Evolutionary conservation across 2,888 invertebrate genomes (phyloP).

Genomic region (Andrena camellia): DNA sequence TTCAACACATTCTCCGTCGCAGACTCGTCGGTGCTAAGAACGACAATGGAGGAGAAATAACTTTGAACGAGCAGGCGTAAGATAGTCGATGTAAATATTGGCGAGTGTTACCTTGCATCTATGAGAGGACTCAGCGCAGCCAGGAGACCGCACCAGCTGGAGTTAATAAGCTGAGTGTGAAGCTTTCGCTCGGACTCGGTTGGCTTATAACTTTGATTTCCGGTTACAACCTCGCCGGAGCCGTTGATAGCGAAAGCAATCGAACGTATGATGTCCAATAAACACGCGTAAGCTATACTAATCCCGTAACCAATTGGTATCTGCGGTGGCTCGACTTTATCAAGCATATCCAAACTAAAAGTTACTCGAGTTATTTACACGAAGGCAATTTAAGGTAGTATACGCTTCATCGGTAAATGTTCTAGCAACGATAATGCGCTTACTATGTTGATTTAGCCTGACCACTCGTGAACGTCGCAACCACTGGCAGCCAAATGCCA

Average conservation of each 20-base stretch:
- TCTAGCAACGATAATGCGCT: conserved; percentile 84
- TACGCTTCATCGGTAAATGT: background rate
- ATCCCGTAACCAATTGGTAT: conserved; percentile 99
- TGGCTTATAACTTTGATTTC: conserved; percentile 83
- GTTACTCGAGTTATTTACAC: background rate
- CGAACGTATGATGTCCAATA: conserved; percentile 96
- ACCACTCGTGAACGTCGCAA: conserved; percentile 93
- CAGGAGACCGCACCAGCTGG: conserved; percentile 97
- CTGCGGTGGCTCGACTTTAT: conserved; percentile 96
- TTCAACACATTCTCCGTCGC: conserved; percentile 96
- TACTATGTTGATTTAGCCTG: conserved; percentile 96
- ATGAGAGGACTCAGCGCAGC: conserved; percentile 96
- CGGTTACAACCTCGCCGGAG: conserved; percentile 85
- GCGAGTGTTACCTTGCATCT: conserved; percentile 91
- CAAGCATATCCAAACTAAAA: conserved; percentile 96
- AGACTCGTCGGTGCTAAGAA: conserved; percentile 93
- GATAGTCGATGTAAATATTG: background rate
- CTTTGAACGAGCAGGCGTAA: background rate
- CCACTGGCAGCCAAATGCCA: conserved; percentile 96
- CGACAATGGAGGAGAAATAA: conserved; percentile 44
- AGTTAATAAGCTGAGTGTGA: conserved; percentile 93
- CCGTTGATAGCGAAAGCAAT: conserved; percentile 91
- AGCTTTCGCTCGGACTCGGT: conserved; percentile 85
- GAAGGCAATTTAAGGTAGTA: background rate
- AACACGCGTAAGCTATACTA: conserved; percentile 96